Evolutionary conservation across 2,888 invertebrate genomes (phyloP).

Genomic region (Isoperla grammatica): DNA sequence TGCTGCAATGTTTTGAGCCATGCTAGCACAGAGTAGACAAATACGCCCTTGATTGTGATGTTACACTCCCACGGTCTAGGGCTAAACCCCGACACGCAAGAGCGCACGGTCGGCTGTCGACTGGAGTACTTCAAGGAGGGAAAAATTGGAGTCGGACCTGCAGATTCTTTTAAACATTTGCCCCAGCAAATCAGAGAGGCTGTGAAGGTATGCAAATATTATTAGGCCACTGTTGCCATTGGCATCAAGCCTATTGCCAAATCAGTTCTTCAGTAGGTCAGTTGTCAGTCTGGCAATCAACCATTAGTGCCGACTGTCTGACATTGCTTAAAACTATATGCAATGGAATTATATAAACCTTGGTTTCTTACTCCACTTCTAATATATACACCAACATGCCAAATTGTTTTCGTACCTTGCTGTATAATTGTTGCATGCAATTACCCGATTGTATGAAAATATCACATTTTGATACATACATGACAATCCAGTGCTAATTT

Average conservation of each 20-base stretch:
- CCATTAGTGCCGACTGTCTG: too few relatives aligned
- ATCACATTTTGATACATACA: too few relatives aligned
- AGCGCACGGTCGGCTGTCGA: conserved; percentile 52
- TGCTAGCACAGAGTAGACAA: conserved; percentile 3
- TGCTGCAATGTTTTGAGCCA: too few relatives aligned
- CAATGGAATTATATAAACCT: too few relatives aligned
- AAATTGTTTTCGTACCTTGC: too few relatives aligned
- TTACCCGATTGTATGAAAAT: too few relatives aligned
- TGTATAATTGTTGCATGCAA: too few relatives aligned
- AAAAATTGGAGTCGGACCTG: conserved; percentile 42
- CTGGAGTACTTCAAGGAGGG: conserved; percentile 49
- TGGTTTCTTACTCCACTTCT: too few relatives aligned
- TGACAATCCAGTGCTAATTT: too few relatives aligned
- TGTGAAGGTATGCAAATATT: conserved; percentile 38
- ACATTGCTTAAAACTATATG: too few relatives aligned
- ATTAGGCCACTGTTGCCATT: conserved; percentile 4
- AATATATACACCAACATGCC: too few relatives aligned
- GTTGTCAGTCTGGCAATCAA: too few relatives aligned
- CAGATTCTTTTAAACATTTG: conserved; percentile 40
- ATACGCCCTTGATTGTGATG: conserved; percentile 15
- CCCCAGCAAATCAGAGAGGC: conserved; percentile 41
- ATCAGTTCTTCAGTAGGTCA: neutral
- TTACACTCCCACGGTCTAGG: conserved; percentile 34
- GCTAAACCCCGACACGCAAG: conserved; percentile 41
- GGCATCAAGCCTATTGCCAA: conserved; percentile 8